phyloP scores from a whole-genome alignment of 2,113 vertebrate species.

The Paramormyrops kingsleyae region DNA sequence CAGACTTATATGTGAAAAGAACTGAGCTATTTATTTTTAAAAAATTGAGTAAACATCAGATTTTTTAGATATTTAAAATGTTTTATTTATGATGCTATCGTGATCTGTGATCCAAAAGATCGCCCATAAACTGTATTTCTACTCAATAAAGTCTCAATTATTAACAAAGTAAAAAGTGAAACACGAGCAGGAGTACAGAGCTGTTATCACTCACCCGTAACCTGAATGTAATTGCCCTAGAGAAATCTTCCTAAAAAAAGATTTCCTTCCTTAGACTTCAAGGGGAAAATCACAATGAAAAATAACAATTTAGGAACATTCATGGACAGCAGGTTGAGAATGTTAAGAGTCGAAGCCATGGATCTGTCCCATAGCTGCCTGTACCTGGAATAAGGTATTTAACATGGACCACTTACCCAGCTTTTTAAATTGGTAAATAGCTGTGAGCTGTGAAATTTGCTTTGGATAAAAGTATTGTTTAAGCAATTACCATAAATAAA shows the following conservation, averaged over 20 bases:
- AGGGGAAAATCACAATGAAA: neutral
- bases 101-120: neutral
- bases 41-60: neutral
- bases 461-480: slow-evolving; percentile 8
- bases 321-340: neutral
- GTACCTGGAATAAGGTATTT: neutral
- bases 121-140: neutral
- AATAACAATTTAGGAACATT: neutral
- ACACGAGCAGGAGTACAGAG: neutral
- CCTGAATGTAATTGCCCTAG: neutral
- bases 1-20: neutral
- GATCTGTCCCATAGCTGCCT: neutral
- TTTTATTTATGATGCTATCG: neutral
- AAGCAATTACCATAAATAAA: neutral
- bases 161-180: neutral
- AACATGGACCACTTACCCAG: neutral
- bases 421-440: neutral
- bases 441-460: slow-evolving; percentile 2
- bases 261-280: slow-evolving; percentile 11
- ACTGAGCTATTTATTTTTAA: neutral
- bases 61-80: neutral
- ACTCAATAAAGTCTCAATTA: neutral
- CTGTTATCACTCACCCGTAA: neutral
- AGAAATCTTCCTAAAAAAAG: neutral
- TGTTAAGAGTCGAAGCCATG: neutral